Conservation (phyloP, 2,888 invertebrate species). For the Acleris emargana region DNA sequence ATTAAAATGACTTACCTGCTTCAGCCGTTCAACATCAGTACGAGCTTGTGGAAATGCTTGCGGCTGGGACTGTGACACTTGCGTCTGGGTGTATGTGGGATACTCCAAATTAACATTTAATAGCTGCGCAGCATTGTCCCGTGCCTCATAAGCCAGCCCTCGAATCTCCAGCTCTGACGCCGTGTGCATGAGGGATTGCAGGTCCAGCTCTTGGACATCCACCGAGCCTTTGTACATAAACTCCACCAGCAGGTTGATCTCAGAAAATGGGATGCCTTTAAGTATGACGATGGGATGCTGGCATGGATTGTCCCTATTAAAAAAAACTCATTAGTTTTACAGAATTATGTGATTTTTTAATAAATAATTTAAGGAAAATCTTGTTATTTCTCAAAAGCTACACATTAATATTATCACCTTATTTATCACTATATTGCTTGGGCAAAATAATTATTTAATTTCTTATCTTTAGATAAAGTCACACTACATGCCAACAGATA, state of each 20-base stretch:
- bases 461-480: slow-evolving; percentile 55
- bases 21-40: slow-evolving; percentile 76
- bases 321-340: slow-evolving; percentile 39
- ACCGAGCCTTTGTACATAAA: slow-evolving; percentile 89
- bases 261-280: slow-evolving; percentile 86
- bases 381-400: slow-evolving; percentile 24
- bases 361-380: slow-evolving; percentile 18
- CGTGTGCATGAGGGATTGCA: slow-evolving; percentile 86
- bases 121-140: slow-evolving; percentile 82
- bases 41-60: slow-evolving; percentile 63
- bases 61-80: slow-evolving; percentile 48
- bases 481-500: slow-evolving; percentile 29
- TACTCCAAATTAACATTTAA: slow-evolving; percentile 81
- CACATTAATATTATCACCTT: slow-evolving; percentile 36
- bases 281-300: slow-evolving; percentile 89
- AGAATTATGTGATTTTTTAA: not conserved
- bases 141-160: slow-evolving; percentile 85
- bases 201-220: slow-evolving; percentile 85
- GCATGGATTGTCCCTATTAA: slow-evolving; percentile 86
- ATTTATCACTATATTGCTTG: slow-evolving; percentile 50
- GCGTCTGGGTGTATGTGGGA: slow-evolving; percentile 68
- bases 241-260: slow-evolving; percentile 87
- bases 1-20: slow-evolving; percentile 64
- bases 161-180: slow-evolving; percentile 87
- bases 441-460: slow-evolving; percentile 43